Conservation (phyloP, 2,888 invertebrate genomes). For the Polyploca ridens region DNA sequence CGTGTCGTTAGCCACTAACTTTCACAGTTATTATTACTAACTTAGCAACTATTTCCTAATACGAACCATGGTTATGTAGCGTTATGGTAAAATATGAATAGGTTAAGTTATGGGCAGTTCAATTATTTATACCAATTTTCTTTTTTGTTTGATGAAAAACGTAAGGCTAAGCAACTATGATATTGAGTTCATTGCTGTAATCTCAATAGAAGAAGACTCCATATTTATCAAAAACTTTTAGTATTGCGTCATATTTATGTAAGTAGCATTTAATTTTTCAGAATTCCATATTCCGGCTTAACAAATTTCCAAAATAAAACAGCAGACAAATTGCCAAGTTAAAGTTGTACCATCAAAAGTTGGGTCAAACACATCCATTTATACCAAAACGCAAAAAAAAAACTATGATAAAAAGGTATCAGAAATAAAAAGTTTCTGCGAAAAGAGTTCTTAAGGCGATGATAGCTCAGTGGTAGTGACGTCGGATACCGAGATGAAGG, state of each 20-base stretch:
- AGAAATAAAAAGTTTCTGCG: not conserved
- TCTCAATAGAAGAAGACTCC: too few relatives aligned
- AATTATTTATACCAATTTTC: too few relatives aligned
- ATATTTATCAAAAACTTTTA: too few relatives aligned
- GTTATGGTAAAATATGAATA: not conserved
- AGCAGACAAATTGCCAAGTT: not conserved
- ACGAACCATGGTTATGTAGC: slow-evolving; percentile 14
- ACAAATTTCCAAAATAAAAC: not conserved
- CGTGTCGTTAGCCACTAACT: slow-evolving; percentile 40
- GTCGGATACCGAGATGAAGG: too few relatives aligned
- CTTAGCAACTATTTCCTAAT: slow-evolving; percentile 31
- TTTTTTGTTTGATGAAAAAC: not conserved
- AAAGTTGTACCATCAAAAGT: not conserved
- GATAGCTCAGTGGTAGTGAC: too few relatives aligned
- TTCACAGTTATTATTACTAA: slow-evolving; percentile 36
- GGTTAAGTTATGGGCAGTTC: too few relatives aligned
- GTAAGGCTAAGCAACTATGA: not conserved
- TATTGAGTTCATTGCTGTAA: too few relatives aligned
- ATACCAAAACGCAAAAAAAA: not conserved
- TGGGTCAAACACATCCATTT: not conserved
- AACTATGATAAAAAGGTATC: not conserved
- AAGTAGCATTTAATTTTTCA: too few relatives aligned
- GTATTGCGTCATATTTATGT: too few relatives aligned
- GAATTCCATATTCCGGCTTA: not conserved
- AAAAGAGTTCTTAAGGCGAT: too few relatives aligned